Evolutionary conservation across 2,113 vertebrate genomes (phyloP), one percentile per base, ranked within the genome.

Genomic region (Percina caprodes): DNA sequence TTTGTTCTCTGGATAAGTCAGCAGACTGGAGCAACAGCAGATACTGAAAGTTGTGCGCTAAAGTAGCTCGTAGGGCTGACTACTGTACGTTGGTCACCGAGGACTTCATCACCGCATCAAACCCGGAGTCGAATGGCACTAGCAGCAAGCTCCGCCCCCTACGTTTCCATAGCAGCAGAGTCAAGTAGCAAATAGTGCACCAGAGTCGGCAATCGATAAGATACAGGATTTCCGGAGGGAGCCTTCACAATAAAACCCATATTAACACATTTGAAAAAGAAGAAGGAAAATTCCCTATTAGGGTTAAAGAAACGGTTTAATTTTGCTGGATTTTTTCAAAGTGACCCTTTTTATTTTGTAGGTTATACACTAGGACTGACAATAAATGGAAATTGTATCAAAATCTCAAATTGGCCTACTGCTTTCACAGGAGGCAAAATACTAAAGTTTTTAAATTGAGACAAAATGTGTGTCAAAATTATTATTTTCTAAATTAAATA

Each of bases 131-230:
- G 74, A 90, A 69, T 70, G 86, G 84, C 86, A 86, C 13, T 62
- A 69, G 35, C 66, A 69, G 35, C 54, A 70, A 62, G 72, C 92
- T 61, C 92, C 92, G 68, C 92, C 92, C 91, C 88, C 87, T 49
- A 33, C 0, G 85, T 88, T 80, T 33, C 87, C 88, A 87, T 77
- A 77, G 77, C 80, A 84, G 80, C 80, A 8, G 65, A 21, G 58
- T 73, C 65, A 82, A 78, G 33, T 42, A 3, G 39, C 39, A 10
- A 30, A 30, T 8, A 39, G 9, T 39, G 39, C 9, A 35, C 35
- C 35, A 8, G 35, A 39, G 35, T 39, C 35, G 1, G 9, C 69
- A 0, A 23, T 71, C 0, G 80, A 45, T 62, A 0, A 18, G 8
- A n/a, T 7, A 2, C 0, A 6, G 0, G 0, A 15, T 0, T 79